Evolutionary conservation across 2,797 vertebrate species (phyloP), one percentile per base, ranked within the genome.

Genomic region (Hephaestus fuliginosus): DNA sequence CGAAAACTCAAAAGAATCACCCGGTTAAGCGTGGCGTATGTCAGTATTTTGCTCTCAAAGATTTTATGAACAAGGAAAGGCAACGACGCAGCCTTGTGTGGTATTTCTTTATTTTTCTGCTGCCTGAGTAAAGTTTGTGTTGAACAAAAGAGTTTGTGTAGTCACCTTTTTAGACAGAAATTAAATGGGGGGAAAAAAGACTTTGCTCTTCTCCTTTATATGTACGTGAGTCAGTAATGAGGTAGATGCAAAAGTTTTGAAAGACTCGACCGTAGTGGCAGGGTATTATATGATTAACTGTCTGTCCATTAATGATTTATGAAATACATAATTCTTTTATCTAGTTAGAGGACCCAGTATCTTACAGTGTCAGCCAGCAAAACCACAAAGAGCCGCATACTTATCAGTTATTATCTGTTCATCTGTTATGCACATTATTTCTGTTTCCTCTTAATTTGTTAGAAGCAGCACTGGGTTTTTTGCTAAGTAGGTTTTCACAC

Each of bases 31-130:
- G 13, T 77, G 46, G 69, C 44, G 18, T 7, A 46, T 48, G 65
- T 88, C 85, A 90, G 78, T 53, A 48, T 78, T 82, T 87, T 64
- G 9, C 22, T 20, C 49, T 39, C 2, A 3, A 9, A 51, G n/a
- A 18, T 33, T 30, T 82, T 25, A 55, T 69, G 61, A 68, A 25
- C 13, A 25, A 75, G 17, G 30, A 74, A 65, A 57, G 25, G 17
- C 7, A 28, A 72, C 7, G 46, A 3, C 49, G 73, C 48, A 28
- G 18, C 46, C 65, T 46, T 2, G 18, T 13, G 7, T 56, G 9
- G 43, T 70, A 8, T 76, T 81, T 69, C 13, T 64, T 61, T 17
- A 56, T 22, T 58, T 4, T 14, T 9, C 28, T 41, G 8, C 53
- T 73, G 28, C 15, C 13, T 3, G 39, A 57, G 36, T 43, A 4